phyloP scores from a whole-genome alignment of 2,888 invertebrate genomes.

The Amiota minor region DNA sequence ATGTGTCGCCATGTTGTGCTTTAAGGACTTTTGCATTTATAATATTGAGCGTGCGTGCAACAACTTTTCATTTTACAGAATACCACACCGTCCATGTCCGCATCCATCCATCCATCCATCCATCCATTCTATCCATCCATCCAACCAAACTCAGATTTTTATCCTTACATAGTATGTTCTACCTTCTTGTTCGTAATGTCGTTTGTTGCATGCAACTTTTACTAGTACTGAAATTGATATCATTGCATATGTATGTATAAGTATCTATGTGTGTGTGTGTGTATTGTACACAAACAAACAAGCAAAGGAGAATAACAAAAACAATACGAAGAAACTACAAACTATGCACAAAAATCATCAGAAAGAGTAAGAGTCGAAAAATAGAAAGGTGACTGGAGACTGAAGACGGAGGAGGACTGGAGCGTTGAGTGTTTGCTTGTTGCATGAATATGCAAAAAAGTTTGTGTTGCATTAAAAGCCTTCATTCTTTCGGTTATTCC shows the following conservation, averaged over 20 bases:
- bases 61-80: constrained; percentile 31
- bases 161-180: not conserved
- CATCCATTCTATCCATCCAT: not conserved
- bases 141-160: not conserved
- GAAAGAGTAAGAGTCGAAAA: not conserved
- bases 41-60: constrained; percentile 45
- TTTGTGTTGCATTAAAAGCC: constrained; percentile 32
- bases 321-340: not conserved
- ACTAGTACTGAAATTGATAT: constrained; percentile 42
- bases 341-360: not conserved
- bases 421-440: constrained; percentile 40
- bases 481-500: constrained; percentile 11
- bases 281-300: too few relatives aligned
- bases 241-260: constrained; percentile 29
- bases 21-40: constrained; percentile 53
- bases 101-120: not conserved
- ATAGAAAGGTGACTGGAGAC: not conserved
- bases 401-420: not conserved
- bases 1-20: constrained; percentile 55
- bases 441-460: constrained; percentile 50
- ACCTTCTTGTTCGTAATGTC: not conserved
- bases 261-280: not conserved
- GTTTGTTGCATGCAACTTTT: constrained; percentile 39
- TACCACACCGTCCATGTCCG: constrained; percentile 2
- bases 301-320: not conserved